These are phyloP conservation scores for Chromobotia macracanthus DNA, from an alignment of 2,797 vertebrate species.

Conservation along the genomic window DNA sequence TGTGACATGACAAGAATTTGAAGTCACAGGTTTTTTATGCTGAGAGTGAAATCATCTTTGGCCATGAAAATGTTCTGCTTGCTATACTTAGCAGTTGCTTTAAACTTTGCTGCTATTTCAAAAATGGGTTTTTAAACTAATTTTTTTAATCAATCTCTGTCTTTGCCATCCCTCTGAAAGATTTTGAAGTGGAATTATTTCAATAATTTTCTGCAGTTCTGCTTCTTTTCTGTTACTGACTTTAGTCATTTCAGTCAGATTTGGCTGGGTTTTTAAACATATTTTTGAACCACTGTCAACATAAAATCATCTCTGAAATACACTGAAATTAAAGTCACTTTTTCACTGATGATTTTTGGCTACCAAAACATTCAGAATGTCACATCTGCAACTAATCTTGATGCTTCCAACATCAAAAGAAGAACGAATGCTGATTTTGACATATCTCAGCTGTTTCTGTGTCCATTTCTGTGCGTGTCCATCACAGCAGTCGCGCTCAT, in stretches of 20 bases:
- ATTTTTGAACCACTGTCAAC: constrained; percentile 8
- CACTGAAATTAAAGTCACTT: constrained; percentile 1
- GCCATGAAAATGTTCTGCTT: not conserved
- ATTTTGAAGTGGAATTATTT: not conserved
- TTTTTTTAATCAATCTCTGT: not conserved
- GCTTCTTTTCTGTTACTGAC: not conserved
- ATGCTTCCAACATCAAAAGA: not conserved
- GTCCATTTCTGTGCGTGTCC: not conserved
- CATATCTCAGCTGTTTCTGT: constrained; percentile 11
- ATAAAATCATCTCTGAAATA: constrained; percentile 6
- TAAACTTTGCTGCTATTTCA: not conserved
- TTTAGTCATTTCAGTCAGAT: not conserved
- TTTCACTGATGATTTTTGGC: not conserved
- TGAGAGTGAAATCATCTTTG: not conserved
- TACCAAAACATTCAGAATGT: not conserved
- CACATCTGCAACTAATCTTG: not conserved
- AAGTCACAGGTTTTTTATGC: not conserved
- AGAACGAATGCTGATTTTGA: constrained; percentile 3
- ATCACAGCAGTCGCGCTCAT: not conserved
- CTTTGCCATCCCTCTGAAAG: not conserved
- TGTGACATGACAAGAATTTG: not conserved
- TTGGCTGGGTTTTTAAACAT: not conserved
- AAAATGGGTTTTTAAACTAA: not conserved
- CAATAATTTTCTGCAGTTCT: not conserved
- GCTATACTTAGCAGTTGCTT: constrained; percentile 5